Evolutionary conservation across 2,888 invertebrate species (phyloP).

Genomic region (Spodoptera littoralis): DNA sequence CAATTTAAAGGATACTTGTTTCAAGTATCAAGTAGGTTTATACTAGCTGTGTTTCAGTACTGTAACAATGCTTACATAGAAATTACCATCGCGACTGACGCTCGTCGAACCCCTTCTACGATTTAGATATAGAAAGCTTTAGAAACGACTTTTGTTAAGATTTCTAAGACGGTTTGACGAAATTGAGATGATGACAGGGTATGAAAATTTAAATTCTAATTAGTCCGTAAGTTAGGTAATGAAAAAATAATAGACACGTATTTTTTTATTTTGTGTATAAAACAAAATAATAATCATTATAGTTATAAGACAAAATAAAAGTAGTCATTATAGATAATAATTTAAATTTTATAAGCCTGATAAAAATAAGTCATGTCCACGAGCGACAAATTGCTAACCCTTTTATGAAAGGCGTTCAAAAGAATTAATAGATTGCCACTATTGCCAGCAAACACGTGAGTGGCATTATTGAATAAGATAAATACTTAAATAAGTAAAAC

Average conservation of each 20-base stretch:
- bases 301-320: too few relatives aligned
- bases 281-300: too few relatives aligned
- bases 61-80: constrained; percentile 85
- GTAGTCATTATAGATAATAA: neutral
- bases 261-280: too few relatives aligned
- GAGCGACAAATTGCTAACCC: neutral
- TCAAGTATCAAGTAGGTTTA: constrained; percentile 70
- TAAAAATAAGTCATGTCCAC: neutral
- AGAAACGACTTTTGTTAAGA: constrained; percentile 30
- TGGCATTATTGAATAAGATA: too few relatives aligned
- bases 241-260: too few relatives aligned
- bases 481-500: neutral
- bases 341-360: neutral
- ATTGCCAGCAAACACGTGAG: too few relatives aligned
- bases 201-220: too few relatives aligned
- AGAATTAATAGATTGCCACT: too few relatives aligned
- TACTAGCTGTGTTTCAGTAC: constrained; percentile 66
- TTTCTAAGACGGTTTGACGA: too few relatives aligned
- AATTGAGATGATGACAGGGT: too few relatives aligned
- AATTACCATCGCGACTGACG: constrained; percentile 74
- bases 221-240: too few relatives aligned
- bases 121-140: constrained; percentile 50
- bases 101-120: constrained; percentile 64
- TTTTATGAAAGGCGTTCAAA: neutral
- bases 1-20: constrained; percentile 16